phyloP scores from a whole-genome alignment of 2,888 invertebrate species.

The Steromphala cineraria region DNA sequence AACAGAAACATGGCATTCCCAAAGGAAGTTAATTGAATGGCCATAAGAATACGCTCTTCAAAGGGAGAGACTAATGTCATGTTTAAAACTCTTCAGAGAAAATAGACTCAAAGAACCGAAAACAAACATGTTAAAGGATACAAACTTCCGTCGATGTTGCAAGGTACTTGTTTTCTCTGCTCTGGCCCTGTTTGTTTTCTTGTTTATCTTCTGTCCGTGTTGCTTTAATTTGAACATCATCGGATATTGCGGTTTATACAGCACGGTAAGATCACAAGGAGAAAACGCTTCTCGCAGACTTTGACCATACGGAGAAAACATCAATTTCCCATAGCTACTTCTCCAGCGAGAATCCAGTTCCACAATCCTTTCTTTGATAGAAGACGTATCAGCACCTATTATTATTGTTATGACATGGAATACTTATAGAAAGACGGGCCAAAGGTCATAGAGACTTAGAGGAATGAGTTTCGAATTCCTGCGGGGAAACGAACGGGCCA shows the following conservation, averaged over 20 bases:
- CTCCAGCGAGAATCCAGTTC: not conserved
- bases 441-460: not conserved
- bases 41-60: not conserved
- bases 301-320: not conserved
- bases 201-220: not conserved
- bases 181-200: not conserved
- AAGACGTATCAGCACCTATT: not conserved
- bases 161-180: not conserved
- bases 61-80: not conserved
- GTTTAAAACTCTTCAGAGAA: not conserved
- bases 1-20: not conserved
- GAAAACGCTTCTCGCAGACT: not conserved
- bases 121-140: not conserved
- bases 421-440: not conserved
- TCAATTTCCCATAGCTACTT: not conserved
- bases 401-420: not conserved
- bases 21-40: constrained; percentile 6
- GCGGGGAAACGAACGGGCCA: not conserved
- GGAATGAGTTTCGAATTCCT: not conserved
- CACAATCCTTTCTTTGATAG: not conserved
- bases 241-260: not conserved
- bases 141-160: not conserved
- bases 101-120: not conserved
- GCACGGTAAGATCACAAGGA: not conserved
- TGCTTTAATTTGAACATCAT: constrained; percentile 7